These are phyloP conservation scores for Pongo pygmaeus DNA, from an alignment of 2,113 vertebrate species.

Conservation along the genomic window DNA sequence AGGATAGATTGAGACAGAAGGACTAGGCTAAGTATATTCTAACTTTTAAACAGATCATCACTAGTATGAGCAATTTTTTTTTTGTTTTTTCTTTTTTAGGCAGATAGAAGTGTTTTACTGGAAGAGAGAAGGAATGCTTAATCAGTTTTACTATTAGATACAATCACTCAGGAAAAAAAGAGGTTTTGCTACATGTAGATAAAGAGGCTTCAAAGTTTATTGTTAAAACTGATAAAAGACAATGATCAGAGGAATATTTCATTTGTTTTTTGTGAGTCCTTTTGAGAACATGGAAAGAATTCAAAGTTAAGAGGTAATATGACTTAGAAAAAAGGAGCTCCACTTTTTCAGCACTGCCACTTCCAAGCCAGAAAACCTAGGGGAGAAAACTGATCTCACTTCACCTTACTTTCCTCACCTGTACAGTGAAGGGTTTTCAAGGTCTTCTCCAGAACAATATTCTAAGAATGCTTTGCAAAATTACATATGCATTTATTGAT, in stretches of 20 bases:
- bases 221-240: slow-evolving; percentile 40
- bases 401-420: background rate
- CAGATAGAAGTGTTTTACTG: background rate
- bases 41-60: background rate
- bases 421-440: background rate
- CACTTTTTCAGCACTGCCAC: background rate
- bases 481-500: background rate
- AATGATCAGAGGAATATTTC: background rate
- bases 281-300: background rate
- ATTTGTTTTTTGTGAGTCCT: background rate
- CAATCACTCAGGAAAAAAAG: background rate
- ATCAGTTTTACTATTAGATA: background rate
- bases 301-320: background rate
- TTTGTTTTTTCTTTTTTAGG: background rate
- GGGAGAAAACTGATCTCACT: background rate
- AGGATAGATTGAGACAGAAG: background rate
- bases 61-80: background rate
- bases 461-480: background rate
- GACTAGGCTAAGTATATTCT: background rate
- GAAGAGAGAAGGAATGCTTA: background rate
- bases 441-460: background rate
- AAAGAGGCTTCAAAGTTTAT: background rate
- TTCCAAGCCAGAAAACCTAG: background rate
- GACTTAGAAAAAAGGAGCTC: background rate
- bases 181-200: background rate